A percentile compares a stretch with the other conserved stretches of the same genome.
phyloP scores from a whole-genome alignment of 2,888 invertebrate genomes.

The Xylota segnis region DNA sequence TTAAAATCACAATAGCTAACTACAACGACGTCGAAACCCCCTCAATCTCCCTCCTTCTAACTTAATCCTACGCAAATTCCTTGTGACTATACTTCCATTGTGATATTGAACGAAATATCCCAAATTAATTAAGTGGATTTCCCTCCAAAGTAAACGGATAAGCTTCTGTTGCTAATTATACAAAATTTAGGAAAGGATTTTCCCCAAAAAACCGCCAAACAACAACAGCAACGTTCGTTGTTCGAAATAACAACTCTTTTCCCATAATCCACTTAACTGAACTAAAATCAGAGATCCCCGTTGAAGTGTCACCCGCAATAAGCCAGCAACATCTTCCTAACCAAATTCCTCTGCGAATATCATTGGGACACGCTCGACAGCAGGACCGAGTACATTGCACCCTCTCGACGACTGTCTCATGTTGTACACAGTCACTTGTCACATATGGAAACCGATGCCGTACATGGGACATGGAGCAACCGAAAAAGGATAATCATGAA shows the following conservation, averaged over 20 bases:
- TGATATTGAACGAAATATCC: slow-evolving; percentile 41
- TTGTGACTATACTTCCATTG: neutral
- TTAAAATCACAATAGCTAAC: neutral
- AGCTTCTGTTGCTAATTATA: slow-evolving; percentile 63
- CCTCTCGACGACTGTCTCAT: neutral
- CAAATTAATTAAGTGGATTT: slow-evolving; percentile 58
- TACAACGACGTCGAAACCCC: neutral
- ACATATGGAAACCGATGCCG: neutral
- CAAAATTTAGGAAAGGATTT: slow-evolving; percentile 46
- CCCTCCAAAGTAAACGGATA: slow-evolving; percentile 24
- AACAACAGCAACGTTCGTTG: slow-evolving; percentile 1
- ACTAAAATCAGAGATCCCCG: slow-evolving; percentile 42
- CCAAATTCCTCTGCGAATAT: slow-evolving; percentile 26
- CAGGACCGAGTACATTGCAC: slow-evolving; percentile 13
- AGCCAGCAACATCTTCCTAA: slow-evolving; percentile 14
- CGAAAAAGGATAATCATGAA: slow-evolving; percentile 37
- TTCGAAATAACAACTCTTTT: slow-evolving; percentile 10
- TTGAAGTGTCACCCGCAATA: slow-evolving; percentile 34
- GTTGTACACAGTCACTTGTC: neutral
- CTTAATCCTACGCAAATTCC: neutral
- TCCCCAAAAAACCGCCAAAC: slow-evolving; percentile 7
- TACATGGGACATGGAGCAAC: neutral
- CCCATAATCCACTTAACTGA: slow-evolving; percentile 58
- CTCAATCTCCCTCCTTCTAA: neutral
- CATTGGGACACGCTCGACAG: slow-evolving; percentile 28